Percentiles rank a stretch among this genome's conserved stretches.
phyloP scores from a whole-genome alignment of 1,140 invertebrate genomes.

The Notospermus geniculatus region DNA sequence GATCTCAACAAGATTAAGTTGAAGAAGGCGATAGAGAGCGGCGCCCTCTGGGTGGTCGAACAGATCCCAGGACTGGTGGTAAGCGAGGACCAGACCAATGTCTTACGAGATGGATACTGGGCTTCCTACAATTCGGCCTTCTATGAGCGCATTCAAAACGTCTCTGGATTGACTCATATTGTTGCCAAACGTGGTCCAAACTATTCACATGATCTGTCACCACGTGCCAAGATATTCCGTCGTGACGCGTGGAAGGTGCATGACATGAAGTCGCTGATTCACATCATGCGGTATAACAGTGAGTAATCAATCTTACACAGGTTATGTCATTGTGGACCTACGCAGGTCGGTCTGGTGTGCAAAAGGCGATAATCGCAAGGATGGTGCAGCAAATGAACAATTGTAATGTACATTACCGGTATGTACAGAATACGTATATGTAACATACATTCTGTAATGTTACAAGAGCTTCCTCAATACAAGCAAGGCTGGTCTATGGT shows the following conservation, averaged over 20 bases:
- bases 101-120: conserved; percentile 51
- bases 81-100: conserved; percentile 37
- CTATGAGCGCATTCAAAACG: conserved; percentile 52
- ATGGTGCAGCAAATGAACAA: no score
- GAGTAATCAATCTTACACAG: no score
- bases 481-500: no score
- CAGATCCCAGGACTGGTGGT: conserved; percentile 48
- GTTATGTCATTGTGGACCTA: no score
- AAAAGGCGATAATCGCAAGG: no score
- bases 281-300: conserved; percentile 54
- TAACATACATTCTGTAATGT: no score
- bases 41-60: conserved; percentile 52
- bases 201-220: conserved; percentile 45
- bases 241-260: conserved; percentile 43
- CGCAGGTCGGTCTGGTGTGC: no score
- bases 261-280: conserved; percentile 39
- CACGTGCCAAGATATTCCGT: conserved; percentile 53
- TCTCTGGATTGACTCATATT: conserved; percentile 46
- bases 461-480: no score
- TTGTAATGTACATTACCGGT: no score
- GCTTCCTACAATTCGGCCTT: conserved; percentile 54
- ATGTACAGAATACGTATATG: no score
- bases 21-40: conserved; percentile 30
- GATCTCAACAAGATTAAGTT: conserved; percentile 46
- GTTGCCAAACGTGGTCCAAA: conserved; percentile 35